These are phyloP conservation scores for Clytia hemisphaerica DNA, from an alignment of 30 jellyfish, hydroid and myxozoan species.

Conservation along the genomic window DNA sequence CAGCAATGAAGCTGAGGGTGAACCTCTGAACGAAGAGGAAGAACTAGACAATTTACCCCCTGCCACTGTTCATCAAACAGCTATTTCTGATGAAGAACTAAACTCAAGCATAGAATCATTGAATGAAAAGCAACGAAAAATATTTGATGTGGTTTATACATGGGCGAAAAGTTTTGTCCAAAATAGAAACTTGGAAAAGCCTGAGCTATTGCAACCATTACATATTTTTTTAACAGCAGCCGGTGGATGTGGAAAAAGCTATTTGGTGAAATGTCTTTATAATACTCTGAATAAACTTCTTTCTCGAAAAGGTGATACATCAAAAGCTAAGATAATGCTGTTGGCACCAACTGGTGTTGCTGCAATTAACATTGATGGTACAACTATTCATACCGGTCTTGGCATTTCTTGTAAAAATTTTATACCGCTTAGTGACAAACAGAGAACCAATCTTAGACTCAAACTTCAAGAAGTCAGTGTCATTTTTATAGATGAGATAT, in stretches of 20 bases:
- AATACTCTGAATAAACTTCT: constrained; percentile 2
- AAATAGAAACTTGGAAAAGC: background rate
- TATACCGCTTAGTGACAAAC: constrained; percentile 2
- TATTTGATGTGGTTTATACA: no score
- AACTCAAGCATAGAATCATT: no score
- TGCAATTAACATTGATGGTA: constrained; percentile 23
- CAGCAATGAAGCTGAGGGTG: no score
- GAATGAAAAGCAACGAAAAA: no score
- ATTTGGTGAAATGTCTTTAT: constrained; percentile 14
- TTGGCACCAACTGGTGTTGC: constrained; percentile 36
- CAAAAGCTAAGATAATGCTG: constrained; percentile 5
- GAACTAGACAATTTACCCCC: no score
- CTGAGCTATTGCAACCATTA: constrained; percentile 13
- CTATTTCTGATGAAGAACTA: no score
- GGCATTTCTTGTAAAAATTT: background rate
- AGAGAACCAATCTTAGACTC: constrained; percentile 3
- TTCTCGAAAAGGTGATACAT: background rate
- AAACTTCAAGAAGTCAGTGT: background rate
- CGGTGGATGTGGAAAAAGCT: constrained; percentile 28
- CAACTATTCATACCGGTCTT: constrained; percentile 26
- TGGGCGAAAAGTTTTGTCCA: no score
- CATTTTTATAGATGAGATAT: constrained; percentile 12
- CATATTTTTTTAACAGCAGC: constrained; percentile 17
- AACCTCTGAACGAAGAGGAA: no score
- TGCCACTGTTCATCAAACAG: no score